These are phyloP conservation scores for Oscheius sp. DNA, from an alignment of 2,888 invertebrate genomes.

Conservation along the genomic window DNA sequence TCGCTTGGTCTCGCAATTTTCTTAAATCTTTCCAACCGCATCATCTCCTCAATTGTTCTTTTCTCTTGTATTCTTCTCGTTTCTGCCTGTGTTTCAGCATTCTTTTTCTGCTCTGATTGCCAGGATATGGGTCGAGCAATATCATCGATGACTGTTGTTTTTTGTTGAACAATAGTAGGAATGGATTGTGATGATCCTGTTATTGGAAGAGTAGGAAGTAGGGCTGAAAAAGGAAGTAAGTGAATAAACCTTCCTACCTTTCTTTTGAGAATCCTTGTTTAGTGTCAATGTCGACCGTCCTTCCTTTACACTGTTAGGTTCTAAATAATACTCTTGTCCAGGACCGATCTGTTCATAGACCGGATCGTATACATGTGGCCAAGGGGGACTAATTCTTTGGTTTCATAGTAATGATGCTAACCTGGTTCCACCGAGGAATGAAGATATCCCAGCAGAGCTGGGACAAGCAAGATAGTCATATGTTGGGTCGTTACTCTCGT, in stretches of 20 bases:
- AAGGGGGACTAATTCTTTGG: slow-evolving; percentile 32
- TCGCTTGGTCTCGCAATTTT: slow-evolving; percentile 14
- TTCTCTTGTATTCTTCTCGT: slow-evolving; percentile 7
- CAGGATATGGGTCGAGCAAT: slow-evolving; percentile 30
- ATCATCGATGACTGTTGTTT: slow-evolving; percentile 41
- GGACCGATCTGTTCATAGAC: slow-evolving; percentile 54
- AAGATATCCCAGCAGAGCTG: slow-evolving; percentile 45
- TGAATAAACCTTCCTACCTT: slow-evolving; percentile 3
- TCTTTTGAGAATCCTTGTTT: slow-evolving; percentile 4
- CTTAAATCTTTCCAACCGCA: slow-evolving; percentile 15
- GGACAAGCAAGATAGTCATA: slow-evolving; percentile 49
- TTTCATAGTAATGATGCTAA: not conserved
- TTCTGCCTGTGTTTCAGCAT: not conserved
- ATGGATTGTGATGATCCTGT: slow-evolving; percentile 37
- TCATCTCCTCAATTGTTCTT: slow-evolving; percentile 24
- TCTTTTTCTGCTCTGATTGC: not conserved
- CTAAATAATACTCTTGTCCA: slow-evolving; percentile 44
- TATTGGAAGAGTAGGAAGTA: slow-evolving; percentile 18
- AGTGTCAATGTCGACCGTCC: slow-evolving; percentile 16
- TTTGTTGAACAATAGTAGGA: slow-evolving; percentile 19
- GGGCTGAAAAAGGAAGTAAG: slow-evolving; percentile 10
- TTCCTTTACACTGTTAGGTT: slow-evolving; percentile 40
- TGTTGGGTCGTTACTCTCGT: slow-evolving; percentile 32
- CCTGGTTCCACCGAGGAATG: slow-evolving; percentile 37
- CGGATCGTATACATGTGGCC: slow-evolving; percentile 40